Evolutionary conservation across 37 sponge, comb jelly and placozoan genomes (phyloP).

Genomic region (Aphrocallistes beatrix): DNA sequence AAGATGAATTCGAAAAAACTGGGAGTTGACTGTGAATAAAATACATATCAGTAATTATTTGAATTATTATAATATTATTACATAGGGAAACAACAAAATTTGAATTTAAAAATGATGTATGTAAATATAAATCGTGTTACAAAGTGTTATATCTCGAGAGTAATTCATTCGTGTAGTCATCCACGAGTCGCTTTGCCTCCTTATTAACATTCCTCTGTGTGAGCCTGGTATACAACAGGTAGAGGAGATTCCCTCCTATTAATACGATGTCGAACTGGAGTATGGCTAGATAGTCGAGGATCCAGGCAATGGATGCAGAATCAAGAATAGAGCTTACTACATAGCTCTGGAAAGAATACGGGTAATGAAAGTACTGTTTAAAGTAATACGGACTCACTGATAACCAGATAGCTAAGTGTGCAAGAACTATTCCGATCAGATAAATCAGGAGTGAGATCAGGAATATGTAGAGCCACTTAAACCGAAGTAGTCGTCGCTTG

Average conservation of each 20-base stretch:
- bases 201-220: not conserved
- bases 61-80: too few species aligned
- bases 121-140: too few species aligned
- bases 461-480: not conserved
- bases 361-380: not conserved
- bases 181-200: not conserved
- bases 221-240: not conserved
- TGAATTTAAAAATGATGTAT: too few species aligned
- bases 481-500: not conserved
- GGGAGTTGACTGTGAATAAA: too few species aligned
- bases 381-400: not conserved
- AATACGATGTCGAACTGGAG: not conserved
- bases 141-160: too few species aligned
- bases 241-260: not conserved
- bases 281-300: not conserved
- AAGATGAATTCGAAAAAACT: too few species aligned
- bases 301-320: not conserved
- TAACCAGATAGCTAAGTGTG: constrained; percentile 6
- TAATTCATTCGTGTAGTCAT: not conserved
- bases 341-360: not conserved
- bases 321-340: not conserved
- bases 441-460: not conserved
- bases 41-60: too few species aligned
- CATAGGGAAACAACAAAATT: too few species aligned
- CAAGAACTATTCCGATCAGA: not conserved